Percentiles rank a stretch among this genome's conserved stretches.
Conservation (phyloP, 2,113 vertebrate genomes). For the Erinaceus europaeus region DNA sequence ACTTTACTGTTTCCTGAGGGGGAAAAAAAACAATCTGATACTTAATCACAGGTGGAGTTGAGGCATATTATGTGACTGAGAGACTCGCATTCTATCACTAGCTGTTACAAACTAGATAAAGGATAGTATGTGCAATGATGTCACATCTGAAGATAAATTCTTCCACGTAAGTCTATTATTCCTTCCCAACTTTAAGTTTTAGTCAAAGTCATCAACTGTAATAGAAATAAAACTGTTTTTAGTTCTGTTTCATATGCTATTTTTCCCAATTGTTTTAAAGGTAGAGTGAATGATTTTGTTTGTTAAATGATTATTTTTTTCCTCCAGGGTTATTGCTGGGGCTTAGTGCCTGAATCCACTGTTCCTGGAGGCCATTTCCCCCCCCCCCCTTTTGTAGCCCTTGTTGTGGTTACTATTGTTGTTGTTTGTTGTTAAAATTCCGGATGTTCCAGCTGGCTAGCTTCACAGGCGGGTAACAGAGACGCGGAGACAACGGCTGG, state of each 20-base stretch:
- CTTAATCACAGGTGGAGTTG: neutral
- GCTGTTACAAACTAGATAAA: neutral
- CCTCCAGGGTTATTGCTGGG: too few species aligned
- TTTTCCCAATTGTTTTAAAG: neutral
- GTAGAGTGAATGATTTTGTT: neutral
- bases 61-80: neutral
- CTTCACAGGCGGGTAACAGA: too few species aligned
- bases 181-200: neutral
- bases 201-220: neutral
- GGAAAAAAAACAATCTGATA: conserved; percentile 41
- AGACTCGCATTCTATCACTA: neutral
- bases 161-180: neutral
- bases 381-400: too few species aligned
- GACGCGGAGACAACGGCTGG: too few species aligned
- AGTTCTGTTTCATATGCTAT: neutral
- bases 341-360: too few species aligned
- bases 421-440: too few species aligned
- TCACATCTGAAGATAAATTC: neutral
- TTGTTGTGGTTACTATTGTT: too few species aligned
- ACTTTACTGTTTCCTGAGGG: conserved; percentile 32
- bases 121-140: neutral
- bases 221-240: neutral
- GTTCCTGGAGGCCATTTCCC: too few species aligned
- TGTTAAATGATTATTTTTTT: too few species aligned
- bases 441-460: too few species aligned